Evolutionary conservation across 2,888 invertebrate genomes (phyloP), one percentile per base, ranked within the genome.

Genomic region (Xylota segnis): DNA sequence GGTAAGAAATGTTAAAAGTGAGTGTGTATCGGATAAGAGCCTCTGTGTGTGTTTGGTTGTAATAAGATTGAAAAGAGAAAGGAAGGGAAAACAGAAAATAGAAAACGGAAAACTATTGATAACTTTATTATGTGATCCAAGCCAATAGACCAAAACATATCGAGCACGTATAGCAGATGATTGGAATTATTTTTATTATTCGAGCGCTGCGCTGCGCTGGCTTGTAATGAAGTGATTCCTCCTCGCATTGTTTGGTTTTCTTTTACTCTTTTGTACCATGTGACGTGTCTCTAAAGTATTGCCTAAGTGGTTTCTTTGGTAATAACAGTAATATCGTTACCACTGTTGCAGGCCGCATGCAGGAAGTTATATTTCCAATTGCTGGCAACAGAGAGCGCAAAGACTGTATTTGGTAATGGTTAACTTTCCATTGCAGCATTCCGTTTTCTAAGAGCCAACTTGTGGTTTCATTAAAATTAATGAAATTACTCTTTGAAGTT

Each of bases 1-100:
- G 82, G 82, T 65, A 70, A 74, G 59, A 54, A 43, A 81, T 59
- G 61, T 66, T 66, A 54, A 68, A 74, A 81, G 79, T 81, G 81
- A 81, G 23, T 18, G 45, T 40, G 32, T 16, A 50, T 76, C 54
- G 16, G 34, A 37, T 37, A 66, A 14, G 47, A 14, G 23, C 10
- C 4, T 12, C 12, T 32, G 32, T 34, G 7, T 50, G 10, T 4
- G 12, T 66, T 10, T 18, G 9, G n/a, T 7, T 9, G n/a, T 4
- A 16, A 12, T 5, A 52, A 16, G 54, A 59, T 59, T 59, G 52
- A 74, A 66, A 74, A 81, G 59, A 59, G 74, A 66, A 72, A 27
- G 32, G 18, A 18, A 29, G 47, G 43, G 34, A 56, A 72, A 72
- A 32, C 12, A n/a, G 14, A 14, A 14, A n/a, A n/a, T n/a, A n/a